These are phyloP conservation scores for Muschampia staudingeri DNA, from an alignment of 2,888 invertebrate genomes.

Conservation along the genomic window DNA sequence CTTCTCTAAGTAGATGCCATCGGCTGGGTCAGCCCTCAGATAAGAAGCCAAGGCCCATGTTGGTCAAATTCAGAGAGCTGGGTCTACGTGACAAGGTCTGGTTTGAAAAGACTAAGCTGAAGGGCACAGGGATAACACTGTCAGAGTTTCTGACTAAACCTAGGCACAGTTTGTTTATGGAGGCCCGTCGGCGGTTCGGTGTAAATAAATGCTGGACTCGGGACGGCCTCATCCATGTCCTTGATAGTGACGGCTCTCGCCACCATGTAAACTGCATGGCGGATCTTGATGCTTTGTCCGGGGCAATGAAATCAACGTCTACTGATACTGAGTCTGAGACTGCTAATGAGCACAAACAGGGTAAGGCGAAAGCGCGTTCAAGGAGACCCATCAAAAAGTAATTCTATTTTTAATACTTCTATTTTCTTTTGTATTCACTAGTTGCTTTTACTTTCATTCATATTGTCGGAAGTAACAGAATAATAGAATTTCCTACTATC, in stretches of 20 bases:
- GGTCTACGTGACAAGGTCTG: not conserved
- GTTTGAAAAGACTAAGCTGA: conserved; percentile 11
- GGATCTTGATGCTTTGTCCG: not conserved
- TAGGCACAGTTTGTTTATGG: not conserved
- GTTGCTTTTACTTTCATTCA: not conserved
- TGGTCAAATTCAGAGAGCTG: not conserved
- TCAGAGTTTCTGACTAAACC: not conserved
- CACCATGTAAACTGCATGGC: not conserved
- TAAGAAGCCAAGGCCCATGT: not conserved
- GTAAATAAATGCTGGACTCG: not conserved
- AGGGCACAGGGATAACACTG: not conserved
- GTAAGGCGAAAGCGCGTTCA: not conserved
- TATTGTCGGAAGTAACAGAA: too few species aligned
- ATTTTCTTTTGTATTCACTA: not conserved
- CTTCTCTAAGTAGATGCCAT: conserved; percentile 3
- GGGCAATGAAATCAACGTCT: not conserved
- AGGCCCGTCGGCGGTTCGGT: not conserved
- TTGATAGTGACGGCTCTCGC: not conserved
- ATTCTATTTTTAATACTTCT: not conserved
- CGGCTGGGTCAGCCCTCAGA: not conserved
- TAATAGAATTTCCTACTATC: not conserved
- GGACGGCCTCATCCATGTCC: not conserved
- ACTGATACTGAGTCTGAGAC: not conserved
- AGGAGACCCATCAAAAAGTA: not conserved
- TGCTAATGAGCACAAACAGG: not conserved